Base-by-base conservation (phyloP, 2,888 invertebrate species). In the Alloscopus bannaensis region DNA sequence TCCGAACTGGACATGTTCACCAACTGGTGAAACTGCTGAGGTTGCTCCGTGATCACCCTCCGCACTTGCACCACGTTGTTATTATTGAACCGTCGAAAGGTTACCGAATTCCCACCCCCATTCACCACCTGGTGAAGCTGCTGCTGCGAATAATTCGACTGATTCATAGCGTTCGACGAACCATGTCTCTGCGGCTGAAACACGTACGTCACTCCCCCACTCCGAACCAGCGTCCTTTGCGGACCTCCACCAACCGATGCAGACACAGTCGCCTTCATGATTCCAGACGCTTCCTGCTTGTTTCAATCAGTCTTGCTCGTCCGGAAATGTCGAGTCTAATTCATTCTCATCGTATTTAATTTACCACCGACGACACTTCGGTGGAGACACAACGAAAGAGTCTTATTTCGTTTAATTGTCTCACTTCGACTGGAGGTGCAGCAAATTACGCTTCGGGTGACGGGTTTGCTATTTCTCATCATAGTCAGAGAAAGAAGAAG, bases 51-150 rank as follows among this genome's bases (percentile, higher is more conserved):
- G 1, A 59, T 47, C 59, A 70, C 40, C n/a, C 72, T 64, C 24
- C 72, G 22, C 4, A 73, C 65, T 16, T 73, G 72, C 6, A 73
- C 65, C n/a, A 73, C 52, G 29, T 65, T 71, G 29, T 22, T 64
- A 22, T 73, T 73, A 22, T 24, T 40, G 42, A 64, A 65, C 18
- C 72, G n/a, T 8, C 72, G 45, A 47, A 73, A 36, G 0, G 45
- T 29, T 1, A 47, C 60, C 18, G 26, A 45, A 16, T n/a, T 16
- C 6, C 68, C 60, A 29, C 45, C 47, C 1, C 47, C 60, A 31
- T 71, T 71, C 6, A 55, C 11, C 45, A 42, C 42, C n/a, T 69
- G 57, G 3, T 69, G 57, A 6, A 28, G 69, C 20, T 42, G 70
- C 18, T n/a, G 13, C 16, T 29, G 57, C 6, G 22, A 16, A 20